Percentiles rank a stretch among this genome's conserved stretches.
These are phyloP conservation scores for Psittacula derbiana DNA, from an alignment of 2,797 vertebrate species.

Conservation along the genomic window DNA sequence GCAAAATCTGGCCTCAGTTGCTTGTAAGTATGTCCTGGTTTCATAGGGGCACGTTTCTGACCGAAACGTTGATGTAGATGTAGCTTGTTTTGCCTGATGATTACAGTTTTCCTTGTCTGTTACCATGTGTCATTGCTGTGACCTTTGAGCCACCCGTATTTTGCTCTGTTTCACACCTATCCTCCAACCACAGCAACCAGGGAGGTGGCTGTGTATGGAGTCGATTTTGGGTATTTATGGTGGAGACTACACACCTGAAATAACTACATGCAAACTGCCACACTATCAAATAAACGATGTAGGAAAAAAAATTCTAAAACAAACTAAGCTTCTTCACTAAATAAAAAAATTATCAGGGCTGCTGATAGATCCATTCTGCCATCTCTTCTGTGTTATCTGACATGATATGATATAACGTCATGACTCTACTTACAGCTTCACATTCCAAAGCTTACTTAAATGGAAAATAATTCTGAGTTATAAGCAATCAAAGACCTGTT, in stretches of 20 bases:
- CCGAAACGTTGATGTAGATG: neutral
- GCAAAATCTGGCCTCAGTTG: neutral
- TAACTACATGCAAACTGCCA: slow-evolving; percentile 43
- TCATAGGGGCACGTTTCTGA: neutral
- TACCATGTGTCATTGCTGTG: neutral
- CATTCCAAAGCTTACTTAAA: slow-evolving; percentile 19
- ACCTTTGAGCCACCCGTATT: neutral
- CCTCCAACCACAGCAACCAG: neutral
- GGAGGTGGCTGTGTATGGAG: neutral
- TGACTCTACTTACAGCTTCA: slow-evolving; percentile 23
- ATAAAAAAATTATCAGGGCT: slow-evolving; percentile 14
- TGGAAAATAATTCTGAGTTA: slow-evolving; percentile 1
- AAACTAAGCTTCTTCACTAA: neutral
- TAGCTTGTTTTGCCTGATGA: neutral
- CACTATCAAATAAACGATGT: slow-evolving; percentile 23
- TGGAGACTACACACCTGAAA: slow-evolving; percentile 63
- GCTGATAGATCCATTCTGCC: slow-evolving; percentile 43
- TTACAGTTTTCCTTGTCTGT: neutral
- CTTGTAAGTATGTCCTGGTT: neutral
- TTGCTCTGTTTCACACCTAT: neutral
- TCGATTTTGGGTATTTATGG: neutral
- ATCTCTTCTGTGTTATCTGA: slow-evolving; percentile 28
- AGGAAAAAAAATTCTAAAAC: neutral
- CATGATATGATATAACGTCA: neutral
- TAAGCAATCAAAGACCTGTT: neutral